Conservation (phyloP, 2,797 vertebrate genomes). For the Lepilemur ruficaudatus region DNA sequence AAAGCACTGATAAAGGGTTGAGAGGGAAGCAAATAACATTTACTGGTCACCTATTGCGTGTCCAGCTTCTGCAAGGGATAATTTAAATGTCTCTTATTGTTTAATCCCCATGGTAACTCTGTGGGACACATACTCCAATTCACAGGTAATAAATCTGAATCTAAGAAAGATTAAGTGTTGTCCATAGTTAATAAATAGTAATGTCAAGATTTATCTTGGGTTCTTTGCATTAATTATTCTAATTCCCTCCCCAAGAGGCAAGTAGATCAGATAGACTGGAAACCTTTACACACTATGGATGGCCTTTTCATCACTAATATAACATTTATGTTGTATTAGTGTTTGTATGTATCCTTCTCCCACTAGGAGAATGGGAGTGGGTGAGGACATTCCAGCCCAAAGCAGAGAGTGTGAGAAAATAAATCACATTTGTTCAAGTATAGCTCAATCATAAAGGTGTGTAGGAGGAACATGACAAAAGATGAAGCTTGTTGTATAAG, state of each 20-base stretch:
- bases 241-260: not conserved
- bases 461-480: not conserved
- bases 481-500: not conserved
- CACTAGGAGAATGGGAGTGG: not conserved
- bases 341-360: not conserved
- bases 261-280: not conserved
- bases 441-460: not conserved
- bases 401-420: not conserved
- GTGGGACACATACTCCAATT: not conserved
- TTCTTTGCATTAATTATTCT: not conserved
- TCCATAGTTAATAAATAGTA: not conserved
- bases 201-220: not conserved
- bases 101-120: not conserved
- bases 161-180: not conserved
- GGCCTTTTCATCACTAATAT: not conserved
- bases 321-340: not conserved
- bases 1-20: not conserved
- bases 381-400: not conserved
- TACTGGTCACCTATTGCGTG: not conserved
- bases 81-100: not conserved
- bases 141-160: constrained; percentile 28
- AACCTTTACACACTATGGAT: not conserved
- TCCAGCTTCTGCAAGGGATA: not conserved
- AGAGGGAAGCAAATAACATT: not conserved
- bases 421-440: not conserved